Evolutionary conservation across 2,113 vertebrate species (phyloP).

Genomic region (Dromiciops gliroides): DNA sequence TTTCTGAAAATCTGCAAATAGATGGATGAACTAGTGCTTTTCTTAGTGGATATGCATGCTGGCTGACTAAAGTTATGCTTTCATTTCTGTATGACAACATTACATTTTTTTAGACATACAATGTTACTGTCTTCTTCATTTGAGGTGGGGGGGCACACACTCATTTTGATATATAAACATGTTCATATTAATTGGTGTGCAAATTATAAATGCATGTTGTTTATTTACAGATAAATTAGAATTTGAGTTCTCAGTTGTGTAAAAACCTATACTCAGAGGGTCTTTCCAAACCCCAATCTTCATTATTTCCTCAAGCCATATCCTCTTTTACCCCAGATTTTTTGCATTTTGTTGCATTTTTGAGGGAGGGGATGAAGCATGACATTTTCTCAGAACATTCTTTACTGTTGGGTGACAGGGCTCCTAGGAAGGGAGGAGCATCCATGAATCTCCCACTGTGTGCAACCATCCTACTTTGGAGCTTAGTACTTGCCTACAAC

Average conservation of each 20-base stretch:
- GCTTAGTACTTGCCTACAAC: background rate
- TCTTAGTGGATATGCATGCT: background rate
- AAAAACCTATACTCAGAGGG: background rate
- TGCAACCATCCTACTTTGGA: background rate
- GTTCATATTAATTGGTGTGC: background rate
- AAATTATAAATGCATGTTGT: background rate
- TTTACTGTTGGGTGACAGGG: background rate
- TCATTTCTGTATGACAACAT: background rate
- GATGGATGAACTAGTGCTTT: background rate
- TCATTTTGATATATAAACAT: background rate
- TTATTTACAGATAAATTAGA: background rate
- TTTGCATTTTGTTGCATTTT: background rate
- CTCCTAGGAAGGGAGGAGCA: background rate
- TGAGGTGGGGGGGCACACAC: background rate
- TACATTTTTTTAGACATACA: background rate
- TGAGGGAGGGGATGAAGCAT: rapidly evolving
- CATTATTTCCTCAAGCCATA: background rate
- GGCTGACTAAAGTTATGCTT: background rate
- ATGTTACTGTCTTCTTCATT: background rate
- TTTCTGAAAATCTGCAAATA: constrained; percentile 34
- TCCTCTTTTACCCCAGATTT: background rate
- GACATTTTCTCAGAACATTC: background rate
- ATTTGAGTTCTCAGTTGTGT: background rate
- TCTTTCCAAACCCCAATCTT: background rate
- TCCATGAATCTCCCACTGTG: background rate